Base-by-base conservation (phyloP, 2,888 invertebrate species). In the Pseudeuparius sepicola region DNA sequence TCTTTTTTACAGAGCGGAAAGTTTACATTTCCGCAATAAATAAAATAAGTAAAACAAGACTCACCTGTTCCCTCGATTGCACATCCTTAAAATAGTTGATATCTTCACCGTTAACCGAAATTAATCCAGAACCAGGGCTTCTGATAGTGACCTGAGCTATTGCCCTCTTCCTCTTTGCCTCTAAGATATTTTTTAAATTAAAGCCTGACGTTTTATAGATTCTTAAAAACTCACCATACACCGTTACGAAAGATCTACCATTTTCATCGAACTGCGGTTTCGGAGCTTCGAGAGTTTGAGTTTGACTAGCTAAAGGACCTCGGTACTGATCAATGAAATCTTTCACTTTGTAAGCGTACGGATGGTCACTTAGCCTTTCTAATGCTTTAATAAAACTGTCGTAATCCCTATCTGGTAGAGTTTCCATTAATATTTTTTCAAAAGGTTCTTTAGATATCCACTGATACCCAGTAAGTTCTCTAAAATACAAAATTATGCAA, bases 91-190 rank as follows among this genome's bases (percentile, higher is more conserved):
- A 93, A 58, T 85, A 89, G 4, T 71, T 70, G 17, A 92, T 71
- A 54, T 82, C 80, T 53, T 74, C 55, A 3, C 80, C 84, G 63
- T 94, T 93, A 34, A 94, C 81, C 15, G 66, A 70, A 34, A 93
- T 71, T 55, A 77, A 71, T 2, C 96, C 94, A 31, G 80, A 76
- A 9, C 96, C 94, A 13, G 88, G 82, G 7, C 75, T 73, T 40
- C 68, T 69, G 5, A 94, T 64, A n/a, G 79, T 86, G 0, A 93
- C 89, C 57, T 75, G 69, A 2, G 81, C 92, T 48, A 72, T 66
- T 0, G 85, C 75, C 38, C 65, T 63, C 61, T 87, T 88, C 40
- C 85, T 69, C 34, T 71, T 57, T 54, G 82, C 83, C 60, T 78
- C 75, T 11, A 16, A 28, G 17, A 17, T 10, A 7, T 3, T 4